These are phyloP conservation scores for Atrichornis clamosus DNA, from an alignment of 2,113 vertebrate species.

Conservation along the genomic window DNA sequence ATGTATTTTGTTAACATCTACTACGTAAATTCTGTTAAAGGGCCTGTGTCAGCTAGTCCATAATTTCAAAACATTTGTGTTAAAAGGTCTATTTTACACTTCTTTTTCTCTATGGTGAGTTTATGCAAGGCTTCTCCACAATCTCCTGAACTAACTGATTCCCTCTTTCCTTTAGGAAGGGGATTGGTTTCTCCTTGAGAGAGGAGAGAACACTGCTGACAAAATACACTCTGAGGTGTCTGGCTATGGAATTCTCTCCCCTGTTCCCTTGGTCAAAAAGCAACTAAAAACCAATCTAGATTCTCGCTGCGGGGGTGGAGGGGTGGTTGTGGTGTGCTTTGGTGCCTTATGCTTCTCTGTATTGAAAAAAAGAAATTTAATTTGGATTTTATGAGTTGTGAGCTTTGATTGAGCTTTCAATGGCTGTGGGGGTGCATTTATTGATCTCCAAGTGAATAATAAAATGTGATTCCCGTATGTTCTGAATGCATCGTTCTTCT, in stretches of 20 bases:
- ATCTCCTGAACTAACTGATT: background rate
- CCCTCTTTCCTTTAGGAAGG: background rate
- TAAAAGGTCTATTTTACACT: background rate
- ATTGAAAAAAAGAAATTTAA: background rate
- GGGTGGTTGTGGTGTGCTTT: background rate
- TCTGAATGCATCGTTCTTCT: background rate
- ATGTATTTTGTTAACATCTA: background rate
- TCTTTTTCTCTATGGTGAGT: background rate
- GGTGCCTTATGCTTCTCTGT: background rate
- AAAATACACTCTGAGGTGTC: background rate
- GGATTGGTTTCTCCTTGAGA: background rate
- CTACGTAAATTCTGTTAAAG: background rate
- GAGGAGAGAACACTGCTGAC: background rate
- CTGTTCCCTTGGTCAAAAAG: background rate
- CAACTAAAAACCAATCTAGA: background rate
- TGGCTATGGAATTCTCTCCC: background rate
- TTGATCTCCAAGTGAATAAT: background rate
- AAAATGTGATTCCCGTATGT: accelerated
- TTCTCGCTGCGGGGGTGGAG: background rate
- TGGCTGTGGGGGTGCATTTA: background rate
- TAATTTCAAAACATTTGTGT: background rate
- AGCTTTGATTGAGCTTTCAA: background rate
- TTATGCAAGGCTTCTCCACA: background rate
- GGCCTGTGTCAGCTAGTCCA: background rate
- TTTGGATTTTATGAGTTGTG: background rate